A percentile compares a stretch with the other conserved stretches of the same genome.
phyloP scores from a whole-genome alignment of 2,888 invertebrate genomes.

The Lacanobia oleracea region DNA sequence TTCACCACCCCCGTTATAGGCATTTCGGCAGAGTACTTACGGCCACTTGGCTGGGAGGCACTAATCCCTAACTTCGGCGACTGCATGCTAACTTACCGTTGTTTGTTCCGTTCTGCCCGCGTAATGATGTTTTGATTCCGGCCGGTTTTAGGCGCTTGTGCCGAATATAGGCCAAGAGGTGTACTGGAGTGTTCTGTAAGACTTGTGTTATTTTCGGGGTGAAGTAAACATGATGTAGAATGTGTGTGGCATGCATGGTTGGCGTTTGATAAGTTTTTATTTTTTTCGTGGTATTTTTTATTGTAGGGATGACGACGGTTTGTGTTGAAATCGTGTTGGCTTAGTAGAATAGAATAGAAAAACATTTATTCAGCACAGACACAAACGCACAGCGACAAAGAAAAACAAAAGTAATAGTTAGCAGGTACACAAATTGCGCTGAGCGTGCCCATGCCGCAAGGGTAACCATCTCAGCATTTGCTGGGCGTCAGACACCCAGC shows the following conservation, averaged over 20 bases:
- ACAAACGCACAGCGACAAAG: no score
- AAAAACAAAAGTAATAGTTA: no score
- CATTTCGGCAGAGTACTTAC: conserved; percentile 38
- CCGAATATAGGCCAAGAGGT: conserved; percentile 41
- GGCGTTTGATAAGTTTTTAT: not conserved
- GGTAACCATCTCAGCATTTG: no score
- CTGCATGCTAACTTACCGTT: conserved; percentile 55
- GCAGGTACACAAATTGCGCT: no score
- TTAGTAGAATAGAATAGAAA: no score
- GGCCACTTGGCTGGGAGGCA: conserved; percentile 25
- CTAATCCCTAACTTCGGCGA: conserved; percentile 47
- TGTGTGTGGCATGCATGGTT: not conserved
- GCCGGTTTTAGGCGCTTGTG: conserved; percentile 21
- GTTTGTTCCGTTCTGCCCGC: conserved; percentile 40
- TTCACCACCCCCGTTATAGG: conserved; percentile 40
- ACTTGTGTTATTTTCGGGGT: conserved; percentile 22
- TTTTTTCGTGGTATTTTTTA: not conserved
- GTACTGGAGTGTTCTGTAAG: conserved; percentile 21
- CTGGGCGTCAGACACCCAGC: no score
- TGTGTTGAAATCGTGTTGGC: no score
- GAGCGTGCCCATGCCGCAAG: no score
- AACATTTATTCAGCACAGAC: no score
- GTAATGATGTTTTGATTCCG: conserved; percentile 51
- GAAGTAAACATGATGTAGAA: conserved; percentile 17
- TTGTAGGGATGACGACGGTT: no score